phyloP scores from a whole-genome alignment of 2,888 invertebrate genomes.

The Coelopa pilipes region DNA sequence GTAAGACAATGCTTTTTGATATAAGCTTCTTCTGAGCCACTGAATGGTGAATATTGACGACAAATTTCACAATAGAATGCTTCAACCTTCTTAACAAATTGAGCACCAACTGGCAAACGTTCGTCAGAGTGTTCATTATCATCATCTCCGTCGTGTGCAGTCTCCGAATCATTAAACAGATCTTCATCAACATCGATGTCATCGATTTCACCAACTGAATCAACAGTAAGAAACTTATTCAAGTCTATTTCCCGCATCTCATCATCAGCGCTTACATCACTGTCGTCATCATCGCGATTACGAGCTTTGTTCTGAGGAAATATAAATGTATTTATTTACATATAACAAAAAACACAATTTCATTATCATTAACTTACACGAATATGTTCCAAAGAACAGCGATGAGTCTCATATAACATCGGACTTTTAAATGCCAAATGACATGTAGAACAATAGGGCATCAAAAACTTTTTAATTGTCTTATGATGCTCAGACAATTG shows the following conservation, averaged over 20 bases:
- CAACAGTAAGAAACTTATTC: constrained; percentile 88
- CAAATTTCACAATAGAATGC: constrained; percentile 85
- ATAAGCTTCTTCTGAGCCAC: constrained; percentile 70
- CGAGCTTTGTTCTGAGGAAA: constrained; percentile 70
- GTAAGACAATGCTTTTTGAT: constrained; percentile 79
- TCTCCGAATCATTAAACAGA: constrained; percentile 68
- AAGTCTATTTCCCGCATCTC: constrained; percentile 78
- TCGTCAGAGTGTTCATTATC: constrained; percentile 72
- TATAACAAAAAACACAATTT: not conserved
- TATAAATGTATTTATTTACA: not conserved
- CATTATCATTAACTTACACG: constrained; percentile 70
- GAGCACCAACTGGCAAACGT: constrained; percentile 79
- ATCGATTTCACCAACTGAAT: constrained; percentile 87
- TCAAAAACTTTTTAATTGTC: constrained; percentile 85
- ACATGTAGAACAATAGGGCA: constrained; percentile 84
- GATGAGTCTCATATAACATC: constrained; percentile 86
- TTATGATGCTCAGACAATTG: constrained; percentile 83
- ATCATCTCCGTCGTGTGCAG: constrained; percentile 70
- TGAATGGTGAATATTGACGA: constrained; percentile 77
- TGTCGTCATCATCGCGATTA: constrained; percentile 70
- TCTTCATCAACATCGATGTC: constrained; percentile 71
- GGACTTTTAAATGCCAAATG: constrained; percentile 83
- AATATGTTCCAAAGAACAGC: constrained; percentile 83
- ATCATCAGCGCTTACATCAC: constrained; percentile 72
- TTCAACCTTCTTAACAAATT: constrained; percentile 81